Evolutionary conservation across 2,888 invertebrate species (phyloP), one percentile per base, ranked within the genome.

Genomic region (Halictus quadricinctus): DNA sequence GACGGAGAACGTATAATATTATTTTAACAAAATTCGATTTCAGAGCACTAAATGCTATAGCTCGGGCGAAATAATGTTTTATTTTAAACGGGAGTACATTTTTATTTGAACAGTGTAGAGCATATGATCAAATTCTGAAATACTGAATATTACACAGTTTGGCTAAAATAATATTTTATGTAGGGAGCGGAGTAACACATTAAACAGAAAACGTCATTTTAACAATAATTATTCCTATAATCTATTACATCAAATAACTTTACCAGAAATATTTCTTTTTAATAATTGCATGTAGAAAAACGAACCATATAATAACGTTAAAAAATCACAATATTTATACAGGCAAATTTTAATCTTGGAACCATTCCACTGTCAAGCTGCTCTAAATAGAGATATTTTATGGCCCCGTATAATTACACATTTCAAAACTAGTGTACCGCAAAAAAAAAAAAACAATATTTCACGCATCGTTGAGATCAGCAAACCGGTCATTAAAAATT

Each of bases 401-500:
- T 29, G 64, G 29, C 13, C 29, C n/a, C 7, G 15, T 64, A 2
- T 25, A 64, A 64, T 64, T 15, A 64, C 15, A 13, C 29, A 29
- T 64, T 64, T 29, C 64, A 29, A 64, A 64, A 64, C 29, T 25
- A 64, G 25, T 13, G 29, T 7, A 29, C 64, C 64, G 4, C n/a
- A 29, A 29, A 6, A 36, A 36, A 36, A 36, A 36, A 64, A 13
- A 64, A 64, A 64, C 64, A 64, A 64, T 64, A 64, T 64, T 64
- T 64, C 64, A 64, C 64, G 64, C 64, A 15, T 15, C 64, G 64
- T 29, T 29, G 64, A 13, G 21, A 15, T 15, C 64, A 6, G 64
- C 64, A 29, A 60, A 64, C 64, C 64, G 64, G 64, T 29, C 25
- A 64, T 64, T 64, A 64, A 64, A 64, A 64, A 64, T 64, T 29